phyloP scores from a whole-genome alignment of 2,888 invertebrate species.

The Protodeltote pygarga region DNA sequence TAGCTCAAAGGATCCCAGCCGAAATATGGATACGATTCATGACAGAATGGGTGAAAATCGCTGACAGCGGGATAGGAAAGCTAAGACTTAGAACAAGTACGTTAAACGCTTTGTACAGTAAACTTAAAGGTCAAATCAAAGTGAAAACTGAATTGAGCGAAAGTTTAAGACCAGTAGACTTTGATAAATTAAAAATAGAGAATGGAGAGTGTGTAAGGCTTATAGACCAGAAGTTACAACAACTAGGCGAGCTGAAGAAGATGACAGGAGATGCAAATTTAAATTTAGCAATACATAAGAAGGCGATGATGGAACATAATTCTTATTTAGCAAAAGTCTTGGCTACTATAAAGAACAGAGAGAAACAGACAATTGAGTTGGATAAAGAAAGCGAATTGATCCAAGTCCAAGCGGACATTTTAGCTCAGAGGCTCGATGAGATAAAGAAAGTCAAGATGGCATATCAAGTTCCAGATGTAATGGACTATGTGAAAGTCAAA shows the following conservation, averaged over 20 bases:
- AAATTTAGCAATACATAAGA: conserved; percentile 85
- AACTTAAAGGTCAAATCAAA: conserved; percentile 83
- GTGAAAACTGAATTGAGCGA: conserved; percentile 87
- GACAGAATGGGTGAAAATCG: conserved; percentile 87
- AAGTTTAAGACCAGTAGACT: conserved; percentile 87
- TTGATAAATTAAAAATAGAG: conserved; percentile 88
- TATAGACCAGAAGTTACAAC: conserved; percentile 85
- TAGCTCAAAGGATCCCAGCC: conserved; percentile 88
- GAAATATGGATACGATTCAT: conserved; percentile 88
- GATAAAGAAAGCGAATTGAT: conserved; percentile 74
- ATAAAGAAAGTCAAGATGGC: conserved; percentile 72
- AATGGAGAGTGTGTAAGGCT: conserved; percentile 81
- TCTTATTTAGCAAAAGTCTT: conserved; percentile 73
- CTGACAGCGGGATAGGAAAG: conserved; percentile 86
- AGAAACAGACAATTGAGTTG: conserved; percentile 71
- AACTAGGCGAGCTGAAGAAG: conserved; percentile 86
- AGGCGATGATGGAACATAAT: conserved; percentile 84
- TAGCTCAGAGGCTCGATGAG: conserved; percentile 67
- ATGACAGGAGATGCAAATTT: conserved; percentile 87
- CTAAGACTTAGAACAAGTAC: conserved; percentile 86
- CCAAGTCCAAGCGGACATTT: conserved; percentile 69
- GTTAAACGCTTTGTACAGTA: conserved; percentile 82
- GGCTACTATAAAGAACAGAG: conserved; percentile 71
- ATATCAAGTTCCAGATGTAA: conserved; percentile 85
- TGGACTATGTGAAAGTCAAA: conserved; percentile 87